These are phyloP conservation scores for Hybognathus amarus DNA, from an alignment of 2,797 vertebrate genomes.

Conservation along the genomic window DNA sequence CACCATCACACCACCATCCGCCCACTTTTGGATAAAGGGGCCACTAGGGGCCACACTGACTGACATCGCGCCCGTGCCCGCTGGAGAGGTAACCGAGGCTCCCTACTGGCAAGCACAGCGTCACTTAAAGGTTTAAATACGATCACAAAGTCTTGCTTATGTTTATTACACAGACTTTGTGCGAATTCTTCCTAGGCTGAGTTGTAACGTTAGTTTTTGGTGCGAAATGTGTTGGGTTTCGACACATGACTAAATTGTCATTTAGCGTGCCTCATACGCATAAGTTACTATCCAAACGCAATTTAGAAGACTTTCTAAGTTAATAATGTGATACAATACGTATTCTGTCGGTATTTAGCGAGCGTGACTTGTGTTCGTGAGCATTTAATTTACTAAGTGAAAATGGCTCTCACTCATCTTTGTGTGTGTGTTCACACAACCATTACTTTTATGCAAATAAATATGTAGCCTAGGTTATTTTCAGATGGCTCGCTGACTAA, in stretches of 20 bases:
- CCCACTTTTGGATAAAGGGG: slow-evolving; percentile 85
- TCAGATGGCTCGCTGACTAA: not conserved
- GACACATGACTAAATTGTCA: not conserved
- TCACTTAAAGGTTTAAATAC: not conserved
- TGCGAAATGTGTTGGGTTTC: not conserved
- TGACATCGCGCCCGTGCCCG: slow-evolving; percentile 70
- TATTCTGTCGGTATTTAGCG: not conserved
- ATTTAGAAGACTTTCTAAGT: not conserved
- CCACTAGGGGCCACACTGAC: slow-evolving; percentile 83
- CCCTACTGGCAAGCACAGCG: slow-evolving; percentile 26
- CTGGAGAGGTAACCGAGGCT: slow-evolving; percentile 61
- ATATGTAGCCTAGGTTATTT: not conserved
- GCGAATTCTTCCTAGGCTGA: not conserved
- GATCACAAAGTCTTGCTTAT: not conserved
- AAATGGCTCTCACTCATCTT: not conserved
- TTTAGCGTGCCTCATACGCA: not conserved
- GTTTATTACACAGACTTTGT: too few species aligned
- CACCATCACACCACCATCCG: slow-evolving; percentile 82
- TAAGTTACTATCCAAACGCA: not conserved
- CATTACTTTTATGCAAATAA: not conserved
- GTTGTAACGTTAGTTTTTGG: not conserved
- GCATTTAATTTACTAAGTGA: not conserved
- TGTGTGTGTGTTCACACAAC: not conserved
- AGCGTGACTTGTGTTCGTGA: too few species aligned
- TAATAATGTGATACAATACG: not conserved